Percentiles rank a stretch among this genome's conserved stretches.
phyloP scores from a whole-genome alignment of 2,888 invertebrate species.

The Pelosia muscerda region DNA sequence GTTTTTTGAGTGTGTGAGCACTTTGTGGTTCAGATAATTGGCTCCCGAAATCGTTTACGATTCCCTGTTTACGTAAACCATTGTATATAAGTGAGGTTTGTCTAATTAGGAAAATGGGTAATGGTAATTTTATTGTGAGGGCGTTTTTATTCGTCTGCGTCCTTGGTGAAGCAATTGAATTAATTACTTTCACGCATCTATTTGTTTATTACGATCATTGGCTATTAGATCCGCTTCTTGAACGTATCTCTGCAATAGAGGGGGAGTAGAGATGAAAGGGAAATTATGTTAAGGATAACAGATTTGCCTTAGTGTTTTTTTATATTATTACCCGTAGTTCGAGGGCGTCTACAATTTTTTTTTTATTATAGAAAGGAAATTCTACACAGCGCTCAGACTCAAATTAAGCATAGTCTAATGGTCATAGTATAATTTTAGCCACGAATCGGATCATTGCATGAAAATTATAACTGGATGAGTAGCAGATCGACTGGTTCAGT shows the following conservation, averaged over 20 bases:
- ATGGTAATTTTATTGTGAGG: slow-evolving; percentile 22
- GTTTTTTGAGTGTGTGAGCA: slow-evolving; percentile 30
- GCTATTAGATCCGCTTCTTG: background rate
- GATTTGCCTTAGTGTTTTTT: background rate
- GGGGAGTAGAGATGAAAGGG: background rate
- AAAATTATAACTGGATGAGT: too few species aligned
- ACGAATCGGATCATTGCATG: background rate
- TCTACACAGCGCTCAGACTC: too few species aligned
- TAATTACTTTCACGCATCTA: slow-evolving; percentile 10
- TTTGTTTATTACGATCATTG: slow-evolving; percentile 9
- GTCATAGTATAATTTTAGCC: too few species aligned
- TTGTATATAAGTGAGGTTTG: slow-evolving; percentile 10
- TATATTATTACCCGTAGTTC: too few species aligned
- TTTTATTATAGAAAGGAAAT: too few species aligned
- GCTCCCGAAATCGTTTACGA: slow-evolving; percentile 20
- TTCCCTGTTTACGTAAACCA: slow-evolving; percentile 19
- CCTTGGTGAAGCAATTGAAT: slow-evolving; percentile 17
- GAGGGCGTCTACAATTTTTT: too few species aligned
- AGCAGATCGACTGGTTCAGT: background rate
- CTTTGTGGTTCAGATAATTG: slow-evolving; percentile 18
- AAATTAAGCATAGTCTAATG: too few species aligned
- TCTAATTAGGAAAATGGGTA: slow-evolving; percentile 37
- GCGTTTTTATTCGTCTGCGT: slow-evolving; percentile 20
- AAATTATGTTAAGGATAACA: background rate
- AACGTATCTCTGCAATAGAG: background rate